Conservation (phyloP, 35 echinoderm and acorn worm species). For the Acanthaster planci region DNA sequence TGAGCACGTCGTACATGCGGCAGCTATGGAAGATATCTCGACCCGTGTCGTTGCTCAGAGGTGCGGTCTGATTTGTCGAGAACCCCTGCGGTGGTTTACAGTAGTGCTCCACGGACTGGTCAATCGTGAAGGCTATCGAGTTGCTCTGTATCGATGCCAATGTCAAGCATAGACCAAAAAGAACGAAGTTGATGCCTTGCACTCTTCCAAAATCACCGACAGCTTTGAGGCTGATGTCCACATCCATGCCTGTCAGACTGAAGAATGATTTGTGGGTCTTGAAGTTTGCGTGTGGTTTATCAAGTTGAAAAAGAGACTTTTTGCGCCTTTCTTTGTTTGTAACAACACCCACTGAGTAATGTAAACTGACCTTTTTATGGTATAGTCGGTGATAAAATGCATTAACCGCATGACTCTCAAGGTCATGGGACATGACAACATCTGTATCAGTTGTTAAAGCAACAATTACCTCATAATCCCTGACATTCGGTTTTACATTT, state of each 20-base stretch:
- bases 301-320: no score
- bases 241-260: not conserved
- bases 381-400: no score
- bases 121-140: not conserved
- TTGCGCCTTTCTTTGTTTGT: no score
- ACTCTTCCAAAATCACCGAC: not conserved
- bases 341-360: no score
- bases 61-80: not conserved
- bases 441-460: no score
- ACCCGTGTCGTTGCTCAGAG: not conserved
- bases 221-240: not conserved
- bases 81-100: constrained; percentile 13
- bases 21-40: not conserved
- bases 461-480: no score
- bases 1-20: not conserved
- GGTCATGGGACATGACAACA: no score
- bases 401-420: no score
- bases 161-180: not conserved
- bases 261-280: no score
- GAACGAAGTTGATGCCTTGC: not conserved
- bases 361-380: no score
- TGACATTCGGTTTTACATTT: no score
- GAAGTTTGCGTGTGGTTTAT: no score
- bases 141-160: not conserved
- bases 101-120: not conserved